Base-by-base conservation (phyloP, 2,797 vertebrate species). In the Taeniopygia guttata region DNA sequence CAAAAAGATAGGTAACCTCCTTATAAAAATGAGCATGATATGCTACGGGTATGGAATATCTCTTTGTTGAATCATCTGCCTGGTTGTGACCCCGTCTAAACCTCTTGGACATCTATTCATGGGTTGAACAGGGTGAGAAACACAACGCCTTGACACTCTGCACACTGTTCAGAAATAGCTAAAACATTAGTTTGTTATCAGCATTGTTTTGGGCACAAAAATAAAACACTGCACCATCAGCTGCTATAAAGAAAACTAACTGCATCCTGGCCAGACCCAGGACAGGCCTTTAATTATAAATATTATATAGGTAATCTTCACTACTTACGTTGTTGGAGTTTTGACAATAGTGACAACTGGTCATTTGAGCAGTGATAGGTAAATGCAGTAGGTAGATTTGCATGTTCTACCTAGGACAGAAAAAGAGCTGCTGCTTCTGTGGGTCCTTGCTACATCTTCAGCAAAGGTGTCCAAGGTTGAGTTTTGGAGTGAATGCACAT, bases 21-120 rank as follows among this genome's bases (percentile, higher is more conserved):
- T 60, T 54, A 45, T 70, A 45, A 49, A 64, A 43, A 2, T 8
- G 11, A 75, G 6, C 0, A 0, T 43, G 36, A 34, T 1, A 1
- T 69, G 72, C 32, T 51, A 2, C 32, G 34, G 60, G 22, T 43
- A 10, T 46, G 30, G 22, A 54, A 64, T 69, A 43, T 54, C 22
- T 75, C 62, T 32, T 56, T 80, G 38, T 69, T 30, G 10, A 49
- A n/a, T 45, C 36, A 46, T 27, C 26, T 76, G 43, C 20, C 38
- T 72, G 36, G 9, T 38, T 76, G 30, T 67, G n/a, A 67, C 49
- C 34, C 27, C 49, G 82, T 64, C 48, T 36, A 75, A 60, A 8
- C 12, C 18, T 49, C 29, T 48, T 64, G 68, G 32, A 36, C 22
- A 45, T 64, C 16, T 43, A 0, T 32, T 75, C 63, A n/a, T 16